Conservation (phyloP, 2,888 invertebrate genomes). For the Trissolcus japonicus region DNA sequence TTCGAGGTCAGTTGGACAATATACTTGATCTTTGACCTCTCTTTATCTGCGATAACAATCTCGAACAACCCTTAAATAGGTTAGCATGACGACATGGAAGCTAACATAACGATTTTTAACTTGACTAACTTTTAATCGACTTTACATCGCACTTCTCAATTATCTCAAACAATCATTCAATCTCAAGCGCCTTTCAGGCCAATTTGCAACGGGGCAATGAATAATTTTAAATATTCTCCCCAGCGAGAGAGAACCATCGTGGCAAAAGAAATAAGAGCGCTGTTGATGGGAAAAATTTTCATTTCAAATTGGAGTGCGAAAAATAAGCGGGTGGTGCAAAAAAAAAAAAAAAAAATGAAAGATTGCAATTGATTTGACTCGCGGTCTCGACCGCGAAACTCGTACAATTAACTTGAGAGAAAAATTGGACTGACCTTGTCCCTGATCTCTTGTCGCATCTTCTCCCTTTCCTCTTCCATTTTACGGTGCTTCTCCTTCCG, state of each 20-base stretch:
- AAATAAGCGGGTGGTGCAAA: too few species aligned
- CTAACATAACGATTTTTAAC: slow-evolving; percentile 19
- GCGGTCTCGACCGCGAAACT: slow-evolving; percentile 24
- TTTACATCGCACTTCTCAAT: slow-evolving; percentile 11
- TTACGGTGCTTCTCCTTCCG: slow-evolving; percentile 99
- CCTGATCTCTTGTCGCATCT: slow-evolving; percentile 99
- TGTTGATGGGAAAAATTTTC: too few species aligned
- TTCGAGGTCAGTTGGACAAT: slow-evolving; percentile 34
- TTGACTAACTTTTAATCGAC: slow-evolving; percentile 22
- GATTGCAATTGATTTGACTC: slow-evolving; percentile 33
- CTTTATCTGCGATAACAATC: slow-evolving; percentile 31
- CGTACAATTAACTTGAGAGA: slow-evolving; percentile 35
- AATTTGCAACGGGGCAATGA: slow-evolving; percentile 2
- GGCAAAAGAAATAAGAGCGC: not conserved
- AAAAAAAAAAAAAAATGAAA: not conserved
- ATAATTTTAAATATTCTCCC: slow-evolving; percentile 1
- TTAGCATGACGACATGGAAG: slow-evolving; percentile 41
- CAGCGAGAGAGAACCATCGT: not conserved
- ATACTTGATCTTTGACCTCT: slow-evolving; percentile 40
- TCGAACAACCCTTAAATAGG: slow-evolving; percentile 41
- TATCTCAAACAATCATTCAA: too few species aligned
- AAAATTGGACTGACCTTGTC: slow-evolving; percentile 88
- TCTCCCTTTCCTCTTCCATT: slow-evolving; percentile 99
- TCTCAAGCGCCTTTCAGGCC: not conserved
- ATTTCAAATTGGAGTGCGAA: too few species aligned